phyloP scores from a whole-genome alignment of 92 coral and sea anemone species.

The Metridium senile region DNA sequence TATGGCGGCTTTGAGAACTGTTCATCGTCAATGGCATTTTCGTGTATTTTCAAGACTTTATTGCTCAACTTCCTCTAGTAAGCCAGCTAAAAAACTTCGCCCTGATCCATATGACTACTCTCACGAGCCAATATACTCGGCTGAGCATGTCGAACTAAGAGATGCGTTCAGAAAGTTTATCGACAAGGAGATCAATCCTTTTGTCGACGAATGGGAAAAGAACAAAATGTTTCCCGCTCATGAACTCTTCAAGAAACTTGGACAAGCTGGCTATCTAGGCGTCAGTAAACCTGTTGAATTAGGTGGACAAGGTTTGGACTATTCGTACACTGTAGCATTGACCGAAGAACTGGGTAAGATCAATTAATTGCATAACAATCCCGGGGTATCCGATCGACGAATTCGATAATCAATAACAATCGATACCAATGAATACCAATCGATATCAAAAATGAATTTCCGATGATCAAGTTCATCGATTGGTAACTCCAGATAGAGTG shows the following conservation, averaged over 20 bases:
- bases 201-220: constrained; percentile 97
- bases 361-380: background rate
- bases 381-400: too few species aligned
- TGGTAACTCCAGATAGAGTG: too few species aligned
- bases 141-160: constrained; percentile 87
- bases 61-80: constrained; percentile 42
- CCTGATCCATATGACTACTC: constrained; percentile 76
- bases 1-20: constrained; percentile 56
- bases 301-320: constrained; percentile 96
- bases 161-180: constrained; percentile 81
- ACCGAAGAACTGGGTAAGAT: constrained; percentile 94
- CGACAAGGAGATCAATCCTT: constrained; percentile 96
- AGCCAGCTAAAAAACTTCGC: constrained; percentile 47
- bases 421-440: background rate
- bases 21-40: constrained; percentile 15
- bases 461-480: too few species aligned
- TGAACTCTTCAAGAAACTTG: constrained; percentile 89
- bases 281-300: constrained; percentile 90
- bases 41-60: constrained; percentile 54
- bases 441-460: too few species aligned
- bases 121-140: constrained; percentile 81
- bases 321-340: constrained; percentile 92
- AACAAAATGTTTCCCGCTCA: constrained; percentile 92
- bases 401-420: background rate
- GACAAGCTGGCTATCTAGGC: constrained; percentile 93